These are phyloP conservation scores for Erythrocercus mccallii DNA, from an alignment of 2,113 vertebrate genomes.

Conservation along the genomic window DNA sequence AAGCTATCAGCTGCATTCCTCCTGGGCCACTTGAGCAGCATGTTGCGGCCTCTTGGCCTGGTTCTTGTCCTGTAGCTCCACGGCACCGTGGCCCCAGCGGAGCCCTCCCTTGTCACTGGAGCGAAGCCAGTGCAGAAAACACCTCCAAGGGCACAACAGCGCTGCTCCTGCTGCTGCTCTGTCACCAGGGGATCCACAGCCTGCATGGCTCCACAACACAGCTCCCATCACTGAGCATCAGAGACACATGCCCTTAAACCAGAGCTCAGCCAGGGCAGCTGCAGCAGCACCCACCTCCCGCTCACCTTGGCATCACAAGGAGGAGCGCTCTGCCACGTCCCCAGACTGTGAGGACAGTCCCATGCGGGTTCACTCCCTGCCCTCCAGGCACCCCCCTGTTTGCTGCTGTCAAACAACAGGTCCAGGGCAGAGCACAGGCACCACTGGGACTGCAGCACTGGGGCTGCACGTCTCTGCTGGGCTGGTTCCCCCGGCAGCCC, in stretches of 20 bases:
- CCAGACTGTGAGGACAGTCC: fast-evolving
- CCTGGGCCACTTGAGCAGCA: background rate
- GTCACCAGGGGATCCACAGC: background rate
- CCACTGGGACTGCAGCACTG: fast-evolving
- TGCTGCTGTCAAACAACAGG: background rate
- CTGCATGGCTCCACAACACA: fast-evolving
- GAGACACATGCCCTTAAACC: background rate
- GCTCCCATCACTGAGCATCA: background rate
- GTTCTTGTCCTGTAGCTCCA: background rate
- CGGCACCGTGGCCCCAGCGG: fast-evolving
- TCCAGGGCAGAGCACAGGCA: background rate
- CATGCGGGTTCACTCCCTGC: fast-evolving
- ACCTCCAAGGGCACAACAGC: background rate
- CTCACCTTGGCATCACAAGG: background rate
- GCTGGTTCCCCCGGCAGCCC: fast-evolving
- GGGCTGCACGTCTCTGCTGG: fast-evolving
- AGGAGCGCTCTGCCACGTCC: background rate
- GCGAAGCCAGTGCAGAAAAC: fast-evolving
- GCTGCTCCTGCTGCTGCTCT: background rate
- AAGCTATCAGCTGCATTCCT: conserved; percentile 16
- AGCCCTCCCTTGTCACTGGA: background rate
- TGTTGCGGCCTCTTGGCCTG: background rate
- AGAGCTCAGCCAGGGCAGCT: background rate
- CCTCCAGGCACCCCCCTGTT: background rate
- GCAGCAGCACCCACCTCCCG: background rate